Percentiles rank a stretch among this genome's conserved stretches.
These are phyloP conservation scores for Poeciliopsis gracilis DNA, from an alignment of 2,797 vertebrate species.

Conservation along the genomic window DNA sequence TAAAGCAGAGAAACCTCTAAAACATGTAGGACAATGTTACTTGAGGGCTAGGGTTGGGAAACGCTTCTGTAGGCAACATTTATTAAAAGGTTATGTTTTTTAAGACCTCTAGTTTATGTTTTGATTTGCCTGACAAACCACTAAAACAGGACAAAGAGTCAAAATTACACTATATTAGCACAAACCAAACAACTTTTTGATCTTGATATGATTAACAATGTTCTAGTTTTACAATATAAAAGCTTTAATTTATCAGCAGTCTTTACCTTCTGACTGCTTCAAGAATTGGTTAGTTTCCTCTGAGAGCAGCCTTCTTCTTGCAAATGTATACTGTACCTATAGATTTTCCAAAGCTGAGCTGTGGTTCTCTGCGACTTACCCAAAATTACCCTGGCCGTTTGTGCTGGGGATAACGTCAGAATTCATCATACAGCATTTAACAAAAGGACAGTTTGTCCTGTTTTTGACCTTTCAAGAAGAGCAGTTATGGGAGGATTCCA, in stretches of 20 bases:
- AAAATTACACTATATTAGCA: background rate
- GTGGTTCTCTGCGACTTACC: background rate
- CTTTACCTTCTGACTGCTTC: background rate
- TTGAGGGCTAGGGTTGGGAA: no score
- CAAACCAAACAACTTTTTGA: background rate
- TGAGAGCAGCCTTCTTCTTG: background rate
- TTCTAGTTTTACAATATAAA: background rate
- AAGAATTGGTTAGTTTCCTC: background rate
- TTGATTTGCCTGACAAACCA: background rate
- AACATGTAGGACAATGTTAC: no score
- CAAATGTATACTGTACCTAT: background rate
- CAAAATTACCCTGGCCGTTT: background rate
- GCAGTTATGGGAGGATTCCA: background rate
- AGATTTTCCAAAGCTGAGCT: background rate
- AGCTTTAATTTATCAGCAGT: background rate
- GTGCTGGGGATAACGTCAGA: background rate
- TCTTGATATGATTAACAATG: background rate
- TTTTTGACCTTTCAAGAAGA: conserved; percentile 24
- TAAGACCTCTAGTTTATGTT: background rate
- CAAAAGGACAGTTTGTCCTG: no score
- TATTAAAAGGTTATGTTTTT: background rate
- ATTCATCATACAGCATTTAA: conserved; percentile 2
- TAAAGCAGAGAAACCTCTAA: no score
- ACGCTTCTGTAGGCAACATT: background rate
- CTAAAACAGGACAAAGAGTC: background rate